Evolutionary conservation across 2,888 invertebrate species (phyloP).

Genomic region (Hirtodrosophila confusa): DNA sequence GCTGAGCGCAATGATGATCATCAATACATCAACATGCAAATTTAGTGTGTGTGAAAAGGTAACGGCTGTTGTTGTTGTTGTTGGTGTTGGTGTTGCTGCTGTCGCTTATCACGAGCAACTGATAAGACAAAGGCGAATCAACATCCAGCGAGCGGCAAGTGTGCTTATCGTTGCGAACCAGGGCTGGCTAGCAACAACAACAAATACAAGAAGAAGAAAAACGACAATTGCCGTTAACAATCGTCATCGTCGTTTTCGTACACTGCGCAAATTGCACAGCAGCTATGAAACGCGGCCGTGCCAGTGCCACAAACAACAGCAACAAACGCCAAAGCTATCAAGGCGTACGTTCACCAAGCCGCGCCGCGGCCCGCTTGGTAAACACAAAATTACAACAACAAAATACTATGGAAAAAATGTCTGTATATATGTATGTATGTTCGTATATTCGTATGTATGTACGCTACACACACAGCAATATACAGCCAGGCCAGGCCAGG

Average conservation of each 20-base stretch:
- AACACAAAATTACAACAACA: slow-evolving; percentile 74
- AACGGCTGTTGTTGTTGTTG: slow-evolving; percentile 31
- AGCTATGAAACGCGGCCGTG: slow-evolving; percentile 75
- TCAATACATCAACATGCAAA: slow-evolving; percentile 48
- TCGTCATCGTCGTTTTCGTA: slow-evolving; percentile 69
- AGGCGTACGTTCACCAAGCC: slow-evolving; percentile 65
- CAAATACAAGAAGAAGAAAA: slow-evolving; percentile 31
- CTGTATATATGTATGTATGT: slow-evolving; percentile 40
- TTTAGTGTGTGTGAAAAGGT: slow-evolving; percentile 27
- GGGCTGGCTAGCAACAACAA: slow-evolving; percentile 51
- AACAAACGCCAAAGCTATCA: slow-evolving; percentile 55
- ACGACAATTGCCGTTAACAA: slow-evolving; percentile 75
- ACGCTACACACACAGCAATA: slow-evolving; percentile 52
- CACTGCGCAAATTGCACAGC: slow-evolving; percentile 76
- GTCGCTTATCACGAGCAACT: slow-evolving; percentile 61
- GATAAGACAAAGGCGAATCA: slow-evolving; percentile 58
- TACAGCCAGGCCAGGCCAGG: slow-evolving; percentile 60
- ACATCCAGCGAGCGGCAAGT: slow-evolving; percentile 51
- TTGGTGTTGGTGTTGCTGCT: slow-evolving; percentile 27
- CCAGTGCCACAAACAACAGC: slow-evolving; percentile 56
- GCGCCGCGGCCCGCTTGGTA: slow-evolving; percentile 66
- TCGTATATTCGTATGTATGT: slow-evolving; percentile 19
- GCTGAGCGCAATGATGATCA: slow-evolving; percentile 27
- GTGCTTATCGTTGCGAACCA: slow-evolving; percentile 64
- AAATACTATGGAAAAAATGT: slow-evolving; percentile 69